Conservation (phyloP, 23 tunicate genomes). For the Phallusia fumigata region DNA sequence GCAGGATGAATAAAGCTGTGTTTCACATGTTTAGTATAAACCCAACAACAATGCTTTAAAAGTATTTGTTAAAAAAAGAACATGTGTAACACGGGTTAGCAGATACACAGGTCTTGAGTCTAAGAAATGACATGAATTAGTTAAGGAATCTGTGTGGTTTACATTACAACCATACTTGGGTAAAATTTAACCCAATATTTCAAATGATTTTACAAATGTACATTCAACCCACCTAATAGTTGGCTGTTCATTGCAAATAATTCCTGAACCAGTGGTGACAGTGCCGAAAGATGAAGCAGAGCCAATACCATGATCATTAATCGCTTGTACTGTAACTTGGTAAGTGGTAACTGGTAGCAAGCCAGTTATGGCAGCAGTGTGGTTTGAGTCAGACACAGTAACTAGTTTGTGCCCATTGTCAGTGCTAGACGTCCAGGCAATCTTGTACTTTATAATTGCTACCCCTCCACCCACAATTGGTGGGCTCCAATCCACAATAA, state of each 20-base stretch:
- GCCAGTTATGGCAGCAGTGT: not conserved
- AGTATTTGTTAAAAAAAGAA: too few relatives aligned
- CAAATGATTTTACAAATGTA: not conserved
- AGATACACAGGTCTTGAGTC: too few relatives aligned
- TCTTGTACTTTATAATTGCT: not conserved
- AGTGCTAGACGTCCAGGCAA: not conserved
- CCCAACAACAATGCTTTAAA: too few relatives aligned
- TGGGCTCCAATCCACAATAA: not conserved
- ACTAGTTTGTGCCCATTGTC: not conserved
- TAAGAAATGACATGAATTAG: too few relatives aligned
- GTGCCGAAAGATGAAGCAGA: not conserved
- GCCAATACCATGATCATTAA: not conserved
- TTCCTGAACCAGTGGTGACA: slow-evolving; percentile 1
- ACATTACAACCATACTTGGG: too few relatives aligned
- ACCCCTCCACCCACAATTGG: not conserved
- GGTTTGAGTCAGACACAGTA: not conserved
- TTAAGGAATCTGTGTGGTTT: too few relatives aligned
- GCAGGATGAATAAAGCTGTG: too few relatives aligned
- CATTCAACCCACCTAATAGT: not conserved
- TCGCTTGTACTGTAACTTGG: not conserved
- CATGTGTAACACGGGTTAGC: too few relatives aligned
- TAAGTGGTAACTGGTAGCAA: not conserved
- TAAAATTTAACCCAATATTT: too few relatives aligned
- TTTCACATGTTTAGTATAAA: too few relatives aligned
- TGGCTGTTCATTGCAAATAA: not conserved